These are phyloP conservation scores for Dicrurus megarhynchus DNA, from an alignment of 2,113 vertebrate species.

Conservation along the genomic window DNA sequence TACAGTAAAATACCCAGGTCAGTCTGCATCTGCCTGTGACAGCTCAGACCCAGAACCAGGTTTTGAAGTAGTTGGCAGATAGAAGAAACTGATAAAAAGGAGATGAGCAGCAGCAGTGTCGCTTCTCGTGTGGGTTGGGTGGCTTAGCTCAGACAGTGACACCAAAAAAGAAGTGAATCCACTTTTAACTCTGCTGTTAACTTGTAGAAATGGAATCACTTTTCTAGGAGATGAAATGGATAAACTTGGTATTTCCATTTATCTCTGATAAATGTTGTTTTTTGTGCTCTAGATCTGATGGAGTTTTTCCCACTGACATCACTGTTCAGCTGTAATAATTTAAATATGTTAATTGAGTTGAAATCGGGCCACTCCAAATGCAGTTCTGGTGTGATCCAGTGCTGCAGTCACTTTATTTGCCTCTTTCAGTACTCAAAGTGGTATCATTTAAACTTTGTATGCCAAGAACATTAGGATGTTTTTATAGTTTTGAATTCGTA, in stretches of 20 bases:
- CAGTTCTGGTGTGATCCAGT: background rate
- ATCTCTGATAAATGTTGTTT: background rate
- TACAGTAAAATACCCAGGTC: background rate
- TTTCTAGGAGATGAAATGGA: background rate
- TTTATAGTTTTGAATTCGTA: background rate
- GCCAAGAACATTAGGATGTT: background rate
- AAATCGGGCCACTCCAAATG: background rate
- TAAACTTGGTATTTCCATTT: background rate
- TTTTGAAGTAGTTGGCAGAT: background rate
- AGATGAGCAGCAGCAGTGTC: background rate
- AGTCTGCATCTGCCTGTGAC: background rate
- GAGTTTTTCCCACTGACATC: background rate
- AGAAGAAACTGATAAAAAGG: background rate
- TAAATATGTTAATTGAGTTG: background rate
- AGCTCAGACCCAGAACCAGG: background rate
- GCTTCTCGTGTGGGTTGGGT: background rate
- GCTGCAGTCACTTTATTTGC: background rate
- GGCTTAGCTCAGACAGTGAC: background rate
- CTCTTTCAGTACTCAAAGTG: background rate
- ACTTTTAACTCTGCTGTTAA: background rate
- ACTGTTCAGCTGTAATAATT: background rate
- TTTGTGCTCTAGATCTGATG: background rate
- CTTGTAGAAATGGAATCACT: background rate
- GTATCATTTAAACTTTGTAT: fast-evolving
- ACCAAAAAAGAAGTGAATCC: background rate